These are phyloP conservation scores for Ormia ochracea DNA, from an alignment of 2,888 invertebrate genomes.

Conservation along the genomic window DNA sequence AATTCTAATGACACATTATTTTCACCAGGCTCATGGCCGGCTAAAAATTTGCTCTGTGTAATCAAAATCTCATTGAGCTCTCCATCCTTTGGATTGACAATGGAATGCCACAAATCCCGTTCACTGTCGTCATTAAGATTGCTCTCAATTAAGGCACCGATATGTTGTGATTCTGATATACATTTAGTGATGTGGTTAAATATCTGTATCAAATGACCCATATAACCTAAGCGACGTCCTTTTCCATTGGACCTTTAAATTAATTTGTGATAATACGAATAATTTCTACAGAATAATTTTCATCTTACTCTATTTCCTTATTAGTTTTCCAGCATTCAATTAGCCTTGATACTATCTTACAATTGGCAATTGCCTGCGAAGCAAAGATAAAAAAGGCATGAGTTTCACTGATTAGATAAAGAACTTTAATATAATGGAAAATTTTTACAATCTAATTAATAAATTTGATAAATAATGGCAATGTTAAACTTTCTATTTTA, in stretches of 20 bases:
- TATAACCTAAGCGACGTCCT: conserved; percentile 81
- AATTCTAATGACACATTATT: conserved; percentile 45
- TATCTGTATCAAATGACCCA: conserved; percentile 83
- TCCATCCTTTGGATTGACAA: conserved; percentile 72
- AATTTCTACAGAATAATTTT: background rate
- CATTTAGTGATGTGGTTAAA: conserved; percentile 79
- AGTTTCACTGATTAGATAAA: too few relatives aligned
- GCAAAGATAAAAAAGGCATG: too few relatives aligned
- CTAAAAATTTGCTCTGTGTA: conserved; percentile 73
- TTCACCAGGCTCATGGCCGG: conserved; percentile 72
- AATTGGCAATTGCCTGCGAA: conserved; percentile 85
- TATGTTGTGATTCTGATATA: conserved; percentile 78
- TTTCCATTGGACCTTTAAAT: conserved; percentile 77
- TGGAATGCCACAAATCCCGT: conserved; percentile 77
- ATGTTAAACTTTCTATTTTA: too few relatives aligned
- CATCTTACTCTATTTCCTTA: conserved; percentile 85
- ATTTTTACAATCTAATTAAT: too few relatives aligned
- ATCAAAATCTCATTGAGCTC: conserved; percentile 72
- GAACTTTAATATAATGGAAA: too few relatives aligned
- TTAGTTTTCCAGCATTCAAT: conserved; percentile 89
- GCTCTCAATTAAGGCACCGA: conserved; percentile 79
- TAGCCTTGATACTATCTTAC: conserved; percentile 87
- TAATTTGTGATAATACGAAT: background rate
- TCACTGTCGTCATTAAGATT: conserved; percentile 78
- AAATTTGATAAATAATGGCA: too few relatives aligned